phyloP scores from a whole-genome alignment of 2,113 vertebrate genomes.

The Leptobrachium leishanense region DNA sequence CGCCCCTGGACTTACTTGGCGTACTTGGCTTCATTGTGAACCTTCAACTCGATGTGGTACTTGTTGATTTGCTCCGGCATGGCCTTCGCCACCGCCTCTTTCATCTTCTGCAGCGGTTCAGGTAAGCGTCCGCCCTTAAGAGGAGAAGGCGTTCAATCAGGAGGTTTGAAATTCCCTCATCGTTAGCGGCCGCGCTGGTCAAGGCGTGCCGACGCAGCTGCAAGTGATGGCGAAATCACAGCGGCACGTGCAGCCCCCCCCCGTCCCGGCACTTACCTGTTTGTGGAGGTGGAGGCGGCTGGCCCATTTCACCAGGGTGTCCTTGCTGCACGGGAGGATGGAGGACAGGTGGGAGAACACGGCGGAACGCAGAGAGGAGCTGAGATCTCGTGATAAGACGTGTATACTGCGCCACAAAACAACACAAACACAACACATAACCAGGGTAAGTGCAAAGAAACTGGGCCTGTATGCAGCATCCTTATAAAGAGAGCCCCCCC shows the following conservation, averaged over 20 bases:
- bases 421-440: too few relatives aligned
- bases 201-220: too few relatives aligned
- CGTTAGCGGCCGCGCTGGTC: too few relatives aligned
- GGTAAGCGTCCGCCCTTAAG: constrained; percentile 71
- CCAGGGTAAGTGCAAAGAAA: too few relatives aligned
- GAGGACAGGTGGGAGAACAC: constrained; percentile 85
- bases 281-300: constrained; percentile 78
- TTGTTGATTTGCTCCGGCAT: constrained; percentile 89
- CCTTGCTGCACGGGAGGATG: constrained; percentile 90
- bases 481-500: too few relatives aligned
- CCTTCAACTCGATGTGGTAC: constrained; percentile 82
- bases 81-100: constrained; percentile 79
- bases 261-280: constrained; percentile 71
- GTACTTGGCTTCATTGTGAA: constrained; percentile 78
- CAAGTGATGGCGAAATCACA: too few relatives aligned
- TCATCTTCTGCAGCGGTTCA: constrained; percentile 82
- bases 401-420: constrained; percentile 83
- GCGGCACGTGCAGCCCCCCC: too few relatives aligned
- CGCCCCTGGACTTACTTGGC: constrained; percentile 73
- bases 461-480: too few relatives aligned
- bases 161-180: too few relatives aligned
- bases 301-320: constrained; percentile 81
- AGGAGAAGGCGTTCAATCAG: constrained; percentile 10
- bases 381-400: constrained; percentile 79
- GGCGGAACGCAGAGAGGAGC: constrained; percentile 77